Conservation (phyloP, 2,888 invertebrate genomes). For the Dorcus hopei region DNA sequence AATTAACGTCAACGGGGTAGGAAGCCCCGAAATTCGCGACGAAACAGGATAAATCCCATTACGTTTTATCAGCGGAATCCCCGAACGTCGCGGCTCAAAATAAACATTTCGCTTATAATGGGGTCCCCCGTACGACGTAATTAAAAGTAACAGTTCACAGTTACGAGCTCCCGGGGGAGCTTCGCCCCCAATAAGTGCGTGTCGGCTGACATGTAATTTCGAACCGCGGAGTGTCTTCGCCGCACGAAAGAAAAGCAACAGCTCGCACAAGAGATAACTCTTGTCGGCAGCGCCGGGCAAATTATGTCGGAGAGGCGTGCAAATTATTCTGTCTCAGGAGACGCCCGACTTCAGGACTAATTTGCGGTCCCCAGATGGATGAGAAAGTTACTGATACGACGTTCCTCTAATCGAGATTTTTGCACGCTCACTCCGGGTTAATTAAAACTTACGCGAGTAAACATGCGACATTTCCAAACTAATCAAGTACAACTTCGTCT, state of each 20-base stretch:
- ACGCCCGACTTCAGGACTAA: constrained; percentile 25
- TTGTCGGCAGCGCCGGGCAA: constrained; percentile 10
- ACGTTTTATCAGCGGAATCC: too few species aligned
- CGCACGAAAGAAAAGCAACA: background rate
- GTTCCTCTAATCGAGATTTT: constrained; percentile 12
- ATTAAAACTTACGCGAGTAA: constrained; percentile 10
- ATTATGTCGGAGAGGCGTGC: constrained; percentile 18
- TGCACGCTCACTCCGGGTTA: constrained; percentile 3
- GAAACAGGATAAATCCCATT: too few species aligned
- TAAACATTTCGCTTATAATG: too few species aligned
- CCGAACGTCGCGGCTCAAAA: too few species aligned
- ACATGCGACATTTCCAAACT: background rate
- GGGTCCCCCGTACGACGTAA: too few species aligned
- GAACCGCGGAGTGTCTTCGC: background rate
- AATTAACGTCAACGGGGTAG: too few species aligned
- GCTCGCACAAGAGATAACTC: background rate
- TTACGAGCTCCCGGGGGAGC: background rate
- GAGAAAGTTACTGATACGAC: constrained; percentile 20
- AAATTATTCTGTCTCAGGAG: constrained; percentile 19
- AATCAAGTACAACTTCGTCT: too few species aligned
- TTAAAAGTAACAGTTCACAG: background rate
- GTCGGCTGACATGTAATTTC: background rate
- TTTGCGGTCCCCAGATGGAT: constrained; percentile 30
- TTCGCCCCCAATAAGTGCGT: background rate
- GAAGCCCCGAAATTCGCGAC: too few species aligned